Conservation (phyloP, 2,888 invertebrate genomes). For the Polydrusus pterygomalis region DNA sequence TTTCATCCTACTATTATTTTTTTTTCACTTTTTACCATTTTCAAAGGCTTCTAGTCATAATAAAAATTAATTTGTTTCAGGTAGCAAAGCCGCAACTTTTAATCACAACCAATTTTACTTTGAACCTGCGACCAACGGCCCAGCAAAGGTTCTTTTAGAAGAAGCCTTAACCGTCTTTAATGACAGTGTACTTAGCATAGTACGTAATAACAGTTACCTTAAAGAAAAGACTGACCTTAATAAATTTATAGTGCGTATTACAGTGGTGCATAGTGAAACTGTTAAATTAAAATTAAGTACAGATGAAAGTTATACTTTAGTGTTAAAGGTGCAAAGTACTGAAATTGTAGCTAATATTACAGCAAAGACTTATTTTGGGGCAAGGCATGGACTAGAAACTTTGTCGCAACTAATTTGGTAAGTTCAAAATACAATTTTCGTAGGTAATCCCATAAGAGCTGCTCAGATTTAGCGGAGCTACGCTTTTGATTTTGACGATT, state of each 20-base stretch:
- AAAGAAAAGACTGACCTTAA: conserved; percentile 64
- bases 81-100: conserved; percentile 77
- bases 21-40: too few species aligned
- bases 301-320: conserved; percentile 85
- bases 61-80: conserved; percentile 33
- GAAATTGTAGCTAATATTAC: conserved; percentile 77
- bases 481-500: not conserved
- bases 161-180: conserved; percentile 75
- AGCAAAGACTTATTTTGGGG: conserved; percentile 84
- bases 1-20: too few species aligned
- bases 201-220: conserved; percentile 60
- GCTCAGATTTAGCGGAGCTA: too few species aligned
- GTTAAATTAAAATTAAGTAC: conserved; percentile 79
- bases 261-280: conserved; percentile 73
- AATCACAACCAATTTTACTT: conserved; percentile 74
- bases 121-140: conserved; percentile 71
- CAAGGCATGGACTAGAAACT: conserved; percentile 85
- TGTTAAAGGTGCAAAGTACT: conserved; percentile 72
- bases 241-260: conserved; percentile 73
- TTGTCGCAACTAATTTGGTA: conserved; percentile 86
- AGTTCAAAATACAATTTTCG: conserved; percentile 61
- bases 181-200: conserved; percentile 65
- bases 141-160: conserved; percentile 71
- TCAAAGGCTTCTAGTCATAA: too few species aligned
- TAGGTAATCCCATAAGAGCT: too few species aligned